Evolutionary conservation across 2,888 invertebrate genomes (phyloP).

Genomic region (Hirtodrosophila trivittata): DNA sequence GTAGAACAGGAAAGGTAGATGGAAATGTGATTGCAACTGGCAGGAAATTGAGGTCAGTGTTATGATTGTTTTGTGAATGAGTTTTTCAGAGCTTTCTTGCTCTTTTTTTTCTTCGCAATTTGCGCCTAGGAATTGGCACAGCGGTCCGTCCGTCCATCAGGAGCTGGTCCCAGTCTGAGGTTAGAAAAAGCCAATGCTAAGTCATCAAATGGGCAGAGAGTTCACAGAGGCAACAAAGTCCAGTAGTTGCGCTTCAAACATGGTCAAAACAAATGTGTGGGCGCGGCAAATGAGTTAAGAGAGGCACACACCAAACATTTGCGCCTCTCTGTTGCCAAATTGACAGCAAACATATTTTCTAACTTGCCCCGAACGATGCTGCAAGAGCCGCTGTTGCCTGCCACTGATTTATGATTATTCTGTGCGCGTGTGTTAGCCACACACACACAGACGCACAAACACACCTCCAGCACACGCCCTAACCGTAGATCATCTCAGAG

Average conservation of each 20-base stretch:
- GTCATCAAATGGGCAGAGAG: slow-evolving; percentile 6
- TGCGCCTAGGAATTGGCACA: slow-evolving; percentile 55
- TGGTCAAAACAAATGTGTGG: slow-evolving; percentile 62
- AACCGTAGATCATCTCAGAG: slow-evolving; percentile 58
- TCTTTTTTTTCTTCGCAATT: slow-evolving; percentile 56
- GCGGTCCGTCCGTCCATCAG: slow-evolving; percentile 29
- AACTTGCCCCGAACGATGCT: slow-evolving; percentile 36
- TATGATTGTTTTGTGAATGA: slow-evolving; percentile 78
- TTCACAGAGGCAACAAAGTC: slow-evolving; percentile 7
- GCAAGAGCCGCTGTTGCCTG: slow-evolving; percentile 17
- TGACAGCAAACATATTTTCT: slow-evolving; percentile 70
- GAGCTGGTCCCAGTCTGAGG: slow-evolving; percentile 10
- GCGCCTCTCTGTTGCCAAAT: slow-evolving; percentile 46
- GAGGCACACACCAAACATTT: slow-evolving; percentile 38
- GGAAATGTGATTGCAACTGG: slow-evolving; percentile 75
- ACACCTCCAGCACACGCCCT: slow-evolving; percentile 60
- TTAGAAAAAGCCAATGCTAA: slow-evolving; percentile 5
- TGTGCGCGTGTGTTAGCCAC: slow-evolving; percentile 55
- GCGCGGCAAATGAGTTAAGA: slow-evolving; percentile 60
- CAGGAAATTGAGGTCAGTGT: slow-evolving; percentile 79
- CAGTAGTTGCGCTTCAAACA: slow-evolving; percentile 10
- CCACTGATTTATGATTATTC: slow-evolving; percentile 57
- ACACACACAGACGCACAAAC: slow-evolving; percentile 19
- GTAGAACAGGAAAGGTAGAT: slow-evolving; percentile 32
- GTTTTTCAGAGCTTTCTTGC: slow-evolving; percentile 44